Conservation (phyloP, 2,797 vertebrate genomes). For the Danio aesculapii region DNA sequence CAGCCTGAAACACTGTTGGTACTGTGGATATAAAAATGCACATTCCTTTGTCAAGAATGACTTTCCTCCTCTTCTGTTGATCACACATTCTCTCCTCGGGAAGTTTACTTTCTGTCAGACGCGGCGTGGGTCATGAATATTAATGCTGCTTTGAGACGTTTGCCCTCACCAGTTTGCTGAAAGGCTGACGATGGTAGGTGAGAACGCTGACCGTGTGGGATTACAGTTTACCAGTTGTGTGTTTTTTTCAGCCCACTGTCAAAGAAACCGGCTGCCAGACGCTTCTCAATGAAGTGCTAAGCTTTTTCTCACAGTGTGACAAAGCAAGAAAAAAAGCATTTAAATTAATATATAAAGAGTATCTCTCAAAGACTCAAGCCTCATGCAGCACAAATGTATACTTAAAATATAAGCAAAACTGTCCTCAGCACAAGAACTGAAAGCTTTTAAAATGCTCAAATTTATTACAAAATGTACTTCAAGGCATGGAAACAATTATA, state of each 20-base stretch:
- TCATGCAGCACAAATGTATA: background rate
- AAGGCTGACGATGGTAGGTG: slow-evolving; percentile 18
- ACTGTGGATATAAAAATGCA: too few relatives aligned
- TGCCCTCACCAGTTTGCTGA: slow-evolving; percentile 19
- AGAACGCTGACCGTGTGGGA: slow-evolving; percentile 19
- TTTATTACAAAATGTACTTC: too few relatives aligned
- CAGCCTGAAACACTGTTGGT: slow-evolving; percentile 4
- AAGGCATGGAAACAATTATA: too few relatives aligned
- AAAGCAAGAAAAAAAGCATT: background rate
- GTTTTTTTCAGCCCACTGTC: slow-evolving; percentile 23
- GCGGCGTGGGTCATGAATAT: slow-evolving; percentile 24
- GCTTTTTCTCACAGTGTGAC: background rate
- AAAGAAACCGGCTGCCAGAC: slow-evolving; percentile 4
- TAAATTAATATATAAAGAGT: slow-evolving; percentile 1
- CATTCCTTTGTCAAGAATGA: background rate
- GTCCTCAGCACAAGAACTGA: background rate
- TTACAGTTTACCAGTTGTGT: slow-evolving; percentile 16
- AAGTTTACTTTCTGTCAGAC: slow-evolving; percentile 31
- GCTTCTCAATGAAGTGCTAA: background rate
- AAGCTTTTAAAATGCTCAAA: background rate
- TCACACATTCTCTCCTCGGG: slow-evolving; percentile 12
- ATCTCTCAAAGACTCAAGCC: background rate
- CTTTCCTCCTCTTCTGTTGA: background rate
- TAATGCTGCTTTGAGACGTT: slow-evolving; percentile 10
- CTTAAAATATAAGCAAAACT: background rate